Conservation (phyloP, 2,113 vertebrate species). For the Anser cygnoides region DNA sequence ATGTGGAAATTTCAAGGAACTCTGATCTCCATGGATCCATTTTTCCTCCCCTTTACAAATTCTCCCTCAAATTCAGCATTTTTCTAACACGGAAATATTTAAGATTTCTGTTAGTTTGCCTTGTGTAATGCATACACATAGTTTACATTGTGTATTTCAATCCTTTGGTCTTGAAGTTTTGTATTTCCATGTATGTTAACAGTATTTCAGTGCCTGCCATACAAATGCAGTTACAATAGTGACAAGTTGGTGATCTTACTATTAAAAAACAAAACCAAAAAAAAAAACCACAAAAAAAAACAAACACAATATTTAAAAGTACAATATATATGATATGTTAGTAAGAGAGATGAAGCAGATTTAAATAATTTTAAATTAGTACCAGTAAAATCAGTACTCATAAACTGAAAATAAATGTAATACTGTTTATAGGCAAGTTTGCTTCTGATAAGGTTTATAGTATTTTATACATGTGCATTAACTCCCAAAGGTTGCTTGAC, state of each 20-base stretch:
- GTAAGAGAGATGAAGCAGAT: not conserved
- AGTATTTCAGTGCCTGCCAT: not conserved
- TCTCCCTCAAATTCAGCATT: not conserved
- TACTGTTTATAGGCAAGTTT: not conserved
- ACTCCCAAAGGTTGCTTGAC: not conserved
- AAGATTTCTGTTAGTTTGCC: not conserved
- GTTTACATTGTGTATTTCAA: not conserved
- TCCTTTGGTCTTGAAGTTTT: not conserved
- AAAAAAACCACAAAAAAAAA: no score
- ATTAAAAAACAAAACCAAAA: not conserved
- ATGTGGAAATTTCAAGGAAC: not conserved
- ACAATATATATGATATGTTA: fast-evolving
- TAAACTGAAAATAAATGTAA: not conserved
- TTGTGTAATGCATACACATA: not conserved
- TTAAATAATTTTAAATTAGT: not conserved
- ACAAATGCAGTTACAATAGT: not conserved
- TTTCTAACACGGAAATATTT: not conserved
- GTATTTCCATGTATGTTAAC: not conserved
- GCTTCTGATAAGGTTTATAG: not conserved
- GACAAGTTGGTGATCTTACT: not conserved
- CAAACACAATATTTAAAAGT: not conserved
- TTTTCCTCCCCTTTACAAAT: not conserved
- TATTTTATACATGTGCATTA: not conserved
- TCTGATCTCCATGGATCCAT: not conserved
- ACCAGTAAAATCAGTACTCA: not conserved